Percentiles rank a stretch among this genome's conserved stretches.
These are phyloP conservation scores for Scytalopus superciliaris DNA, from an alignment of 2,113 vertebrate species.

Conservation along the genomic window DNA sequence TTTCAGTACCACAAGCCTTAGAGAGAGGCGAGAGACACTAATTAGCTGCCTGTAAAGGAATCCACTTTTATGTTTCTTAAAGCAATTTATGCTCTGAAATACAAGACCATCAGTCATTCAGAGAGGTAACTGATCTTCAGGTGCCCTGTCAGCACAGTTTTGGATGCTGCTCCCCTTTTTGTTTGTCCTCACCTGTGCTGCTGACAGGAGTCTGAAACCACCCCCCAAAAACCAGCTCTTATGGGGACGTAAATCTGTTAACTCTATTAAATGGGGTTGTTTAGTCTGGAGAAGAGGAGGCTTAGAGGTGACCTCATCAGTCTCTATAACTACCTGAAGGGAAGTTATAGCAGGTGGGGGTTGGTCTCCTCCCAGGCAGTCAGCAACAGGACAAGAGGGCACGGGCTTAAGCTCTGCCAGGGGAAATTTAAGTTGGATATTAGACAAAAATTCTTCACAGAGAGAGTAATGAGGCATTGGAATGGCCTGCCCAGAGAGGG, in stretches of 20 bases:
- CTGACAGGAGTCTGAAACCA: not conserved
- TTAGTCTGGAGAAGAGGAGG: too few species aligned
- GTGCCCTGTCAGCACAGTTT: not conserved
- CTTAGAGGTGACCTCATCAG: too few species aligned
- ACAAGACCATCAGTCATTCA: not conserved
- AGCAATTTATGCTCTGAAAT: not conserved
- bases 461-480: too few species aligned
- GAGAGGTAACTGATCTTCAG: not conserved
- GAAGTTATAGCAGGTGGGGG: too few species aligned
- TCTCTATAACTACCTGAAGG: too few species aligned
- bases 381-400: too few species aligned
- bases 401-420: too few species aligned
- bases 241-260: not conserved
- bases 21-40: not conserved
- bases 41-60: not conserved
- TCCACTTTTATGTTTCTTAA: not conserved
- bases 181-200: not conserved
- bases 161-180: not conserved
- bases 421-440: too few species aligned
- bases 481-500: too few species aligned
- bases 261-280: not conserved
- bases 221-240: not conserved
- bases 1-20: not conserved
- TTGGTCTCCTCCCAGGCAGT: too few species aligned
- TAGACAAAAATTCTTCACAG: too few species aligned